A percentile compares a stretch with the other conserved stretches of the same genome.
Conservation (phyloP, 2,797 vertebrate genomes). For the Propithecus perrieri region DNA sequence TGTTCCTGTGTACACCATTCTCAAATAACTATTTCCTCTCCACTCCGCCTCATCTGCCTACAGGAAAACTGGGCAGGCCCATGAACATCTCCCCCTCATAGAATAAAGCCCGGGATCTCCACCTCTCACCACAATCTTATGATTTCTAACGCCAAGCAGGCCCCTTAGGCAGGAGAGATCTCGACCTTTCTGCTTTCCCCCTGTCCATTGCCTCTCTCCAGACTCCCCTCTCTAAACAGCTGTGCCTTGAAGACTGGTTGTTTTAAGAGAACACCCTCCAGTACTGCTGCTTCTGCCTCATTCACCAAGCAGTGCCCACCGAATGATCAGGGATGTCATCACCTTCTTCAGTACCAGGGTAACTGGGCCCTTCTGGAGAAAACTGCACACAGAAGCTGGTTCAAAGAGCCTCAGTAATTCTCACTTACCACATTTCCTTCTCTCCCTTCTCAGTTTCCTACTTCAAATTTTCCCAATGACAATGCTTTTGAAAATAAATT, state of each 20-base stretch:
- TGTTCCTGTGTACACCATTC: neutral
- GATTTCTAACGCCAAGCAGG: neutral
- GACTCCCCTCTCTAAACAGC: accelerated
- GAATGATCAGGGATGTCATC: accelerated
- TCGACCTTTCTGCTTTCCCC: neutral
- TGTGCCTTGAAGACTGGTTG: neutral
- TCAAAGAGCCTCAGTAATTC: neutral
- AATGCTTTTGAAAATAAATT: neutral
- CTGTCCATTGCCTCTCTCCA: neutral
- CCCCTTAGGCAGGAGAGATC: neutral
- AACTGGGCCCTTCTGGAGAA: neutral
- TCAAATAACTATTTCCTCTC: neutral
- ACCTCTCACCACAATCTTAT: neutral
- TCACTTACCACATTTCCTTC: neutral
- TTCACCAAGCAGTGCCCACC: neutral
- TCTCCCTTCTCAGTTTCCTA: neutral
- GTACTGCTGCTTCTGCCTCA: neutral
- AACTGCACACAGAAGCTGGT: neutral
- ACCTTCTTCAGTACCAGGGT: neutral
- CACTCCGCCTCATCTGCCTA: neutral
- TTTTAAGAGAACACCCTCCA: neutral
- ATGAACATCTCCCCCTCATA: neutral
- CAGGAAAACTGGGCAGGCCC: neutral
- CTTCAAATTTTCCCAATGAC: neutral
- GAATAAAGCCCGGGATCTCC: neutral